Conservation (phyloP, 1,140 invertebrate genomes). For the Penaeus indicus region DNA sequence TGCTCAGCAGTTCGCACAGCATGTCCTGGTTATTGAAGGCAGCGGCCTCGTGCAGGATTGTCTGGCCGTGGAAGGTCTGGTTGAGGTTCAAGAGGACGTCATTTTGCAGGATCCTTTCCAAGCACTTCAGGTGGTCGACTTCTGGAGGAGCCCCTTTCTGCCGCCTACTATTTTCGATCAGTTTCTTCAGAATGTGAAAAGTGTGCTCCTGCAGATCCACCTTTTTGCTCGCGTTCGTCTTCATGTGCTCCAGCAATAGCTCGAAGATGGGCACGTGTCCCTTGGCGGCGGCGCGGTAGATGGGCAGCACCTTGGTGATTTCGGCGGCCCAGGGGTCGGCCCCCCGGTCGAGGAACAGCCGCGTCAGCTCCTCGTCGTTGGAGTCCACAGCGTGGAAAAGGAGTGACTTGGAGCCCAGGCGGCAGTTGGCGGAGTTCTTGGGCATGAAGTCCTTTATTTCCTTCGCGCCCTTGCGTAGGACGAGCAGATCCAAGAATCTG, state of each 20-base stretch:
- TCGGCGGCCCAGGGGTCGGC: conserved; percentile 56
- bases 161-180: conserved; percentile 46
- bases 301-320: conserved; percentile 47
- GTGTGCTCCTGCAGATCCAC: conserved; percentile 54
- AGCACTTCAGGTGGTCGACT: conserved; percentile 43
- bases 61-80: conserved; percentile 25
- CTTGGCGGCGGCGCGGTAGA: conserved; percentile 58
- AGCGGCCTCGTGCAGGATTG: conserved; percentile 57
- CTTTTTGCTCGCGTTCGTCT: conserved; percentile 22
- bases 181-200: conserved; percentile 50
- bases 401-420: conserved; percentile 53
- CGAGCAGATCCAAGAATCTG: conserved; percentile 54
- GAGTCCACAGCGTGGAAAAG: conserved; percentile 53
- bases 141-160: neutral
- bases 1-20: conserved; percentile 46
- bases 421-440: conserved; percentile 38
- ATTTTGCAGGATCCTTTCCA: conserved; percentile 45
- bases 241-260: conserved; percentile 55
- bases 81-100: conserved; percentile 56
- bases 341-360: conserved; percentile 43
- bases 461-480: neutral
- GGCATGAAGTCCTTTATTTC: conserved; percentile 41
- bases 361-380: conserved; percentile 29
- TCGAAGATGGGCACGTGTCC: conserved; percentile 54
- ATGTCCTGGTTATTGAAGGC: conserved; percentile 64